A percentile compares a stretch with the other conserved stretches of the same genome.
Evolutionary conservation across 1,140 invertebrate species (phyloP).

Genomic region (Bombyx mandarina): DNA sequence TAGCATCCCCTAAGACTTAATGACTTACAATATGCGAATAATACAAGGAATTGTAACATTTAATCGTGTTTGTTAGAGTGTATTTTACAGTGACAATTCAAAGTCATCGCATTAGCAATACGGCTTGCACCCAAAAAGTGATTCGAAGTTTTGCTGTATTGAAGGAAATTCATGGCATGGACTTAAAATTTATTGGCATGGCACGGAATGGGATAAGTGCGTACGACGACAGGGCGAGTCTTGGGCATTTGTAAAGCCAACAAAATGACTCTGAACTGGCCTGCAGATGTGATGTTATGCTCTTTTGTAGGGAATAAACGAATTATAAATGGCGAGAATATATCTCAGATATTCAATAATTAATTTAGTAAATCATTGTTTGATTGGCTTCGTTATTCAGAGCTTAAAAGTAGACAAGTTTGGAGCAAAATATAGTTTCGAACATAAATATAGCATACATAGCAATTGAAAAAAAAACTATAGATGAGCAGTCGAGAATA

Average conservation of each 20-base stretch:
- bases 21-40: conserved; percentile 42
- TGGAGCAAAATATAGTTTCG: too few species aligned
- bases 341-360: too few species aligned
- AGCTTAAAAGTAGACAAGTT: too few species aligned
- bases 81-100: conserved; percentile 11
- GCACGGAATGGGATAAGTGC: too few species aligned
- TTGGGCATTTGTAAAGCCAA: conserved; percentile 42
- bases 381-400: too few species aligned
- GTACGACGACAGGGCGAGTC: conserved; percentile 32
- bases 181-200: conserved; percentile 59
- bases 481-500: too few species aligned
- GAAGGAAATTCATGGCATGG: conserved; percentile 50
- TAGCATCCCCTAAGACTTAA: conserved; percentile 56
- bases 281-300: too few species aligned
- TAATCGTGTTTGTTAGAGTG: conserved; percentile 21
- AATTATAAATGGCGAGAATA: too few species aligned
- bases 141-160: conserved; percentile 50
- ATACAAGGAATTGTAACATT: conserved; percentile 24
- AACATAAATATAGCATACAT: too few species aligned
- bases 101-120: conserved; percentile 10
- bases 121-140: conserved; percentile 17
- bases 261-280: conserved; percentile 16
- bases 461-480: too few species aligned
- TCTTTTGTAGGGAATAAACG: too few species aligned
- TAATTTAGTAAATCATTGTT: too few species aligned